Evolutionary conservation across 2,888 invertebrate species (phyloP), one percentile per base, ranked within the genome.

Genomic region (Agrotis puta): DNA sequence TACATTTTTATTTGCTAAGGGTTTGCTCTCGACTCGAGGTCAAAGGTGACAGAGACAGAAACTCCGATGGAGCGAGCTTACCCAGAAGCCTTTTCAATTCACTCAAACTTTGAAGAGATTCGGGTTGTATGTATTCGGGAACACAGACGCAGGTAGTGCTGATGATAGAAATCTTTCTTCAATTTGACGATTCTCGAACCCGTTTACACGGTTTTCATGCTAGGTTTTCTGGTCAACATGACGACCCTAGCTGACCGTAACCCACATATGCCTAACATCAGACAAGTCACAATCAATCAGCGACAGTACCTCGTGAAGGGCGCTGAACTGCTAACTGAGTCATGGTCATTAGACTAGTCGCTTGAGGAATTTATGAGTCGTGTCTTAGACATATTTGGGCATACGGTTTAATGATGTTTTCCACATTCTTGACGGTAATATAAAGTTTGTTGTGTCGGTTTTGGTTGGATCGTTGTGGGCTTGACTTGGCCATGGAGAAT

Each of bases 291-390:
- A 75, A 84, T 84, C 84, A 84, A 81, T 83, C 83, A 77, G 66
- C 18, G 59, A 73, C 77, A 79, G 75, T 56, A 63, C 56, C 63
- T 67, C 79, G 76, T 86, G 88, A 88, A 87, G 87, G 88, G 88
- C 83, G 72, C 57, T 74, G 74, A 78, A 80, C 78, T 76, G 70
- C 58, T 85, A 88, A 83, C 83, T 82, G 75, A 86, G 88, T 83
- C 88, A 88, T 54, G 88, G 88, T 68, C 77, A 70, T 47, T 57
- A 69, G 57, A 20, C 72, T 53, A 59, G 62, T 47, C 22, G 65
- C 64, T 20, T 14, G 24, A 67, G 57, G 66, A 73, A 67, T 68
- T 67, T 65, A 67, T 51, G 51, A 56, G 54, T 63, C 62, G 70
- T 63, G 64, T 70, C 48, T 48, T 43, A 11, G 9, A 50, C 73